Evolutionary conservation across 2,888 invertebrate genomes (phyloP), one percentile per base, ranked within the genome.

Genomic region (Euzophera pinguis): DNA sequence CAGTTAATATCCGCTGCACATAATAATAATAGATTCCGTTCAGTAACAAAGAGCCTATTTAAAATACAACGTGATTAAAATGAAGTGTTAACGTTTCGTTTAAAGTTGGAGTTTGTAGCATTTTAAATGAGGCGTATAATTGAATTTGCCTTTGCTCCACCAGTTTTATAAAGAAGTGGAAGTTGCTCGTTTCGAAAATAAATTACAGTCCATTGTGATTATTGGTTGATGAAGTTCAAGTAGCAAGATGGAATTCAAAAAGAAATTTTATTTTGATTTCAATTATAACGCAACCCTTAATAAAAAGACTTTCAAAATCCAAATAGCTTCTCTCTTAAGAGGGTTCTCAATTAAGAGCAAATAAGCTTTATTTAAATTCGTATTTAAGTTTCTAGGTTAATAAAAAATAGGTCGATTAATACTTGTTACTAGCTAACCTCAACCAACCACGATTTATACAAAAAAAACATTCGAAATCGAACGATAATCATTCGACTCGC

Each of bases 1-100:
- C 1, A 32, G 39, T 50, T 50, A 39, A 39, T 50, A 41, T 50
- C 49, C 49, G 49, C 10, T 41, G 49, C 49, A 50, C 49, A 39
- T 49, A 38, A 49, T 50, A 50, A 50, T 50, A 50, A 50, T 50
- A 50, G 49, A 32, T 50, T 50, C 39, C 13, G 45, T 35, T 10
- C 27, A 2, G 47, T 22, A 50, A 50, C 49, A 50, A 50, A 49
- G 49, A 41, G 49, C 13, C 39, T 41, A 29, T 50, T 38, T 29
- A 50, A 39, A 39, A 50, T 50, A 50, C 29, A 41, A 32, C 16
- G 39, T 10, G 49, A 50, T 39, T 50, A 29, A 50, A 50, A 48
- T 48, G 38, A 48, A 48, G 38, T 38, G 38, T 48, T 38, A 38
- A 38, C 32, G 45, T 45, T 34, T 32, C 32, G 14, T 45, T 32